A percentile compares a stretch with the other conserved stretches of the same genome.
phyloP scores from a whole-genome alignment of 2,888 invertebrate genomes.

The Copidosoma aretas region DNA sequence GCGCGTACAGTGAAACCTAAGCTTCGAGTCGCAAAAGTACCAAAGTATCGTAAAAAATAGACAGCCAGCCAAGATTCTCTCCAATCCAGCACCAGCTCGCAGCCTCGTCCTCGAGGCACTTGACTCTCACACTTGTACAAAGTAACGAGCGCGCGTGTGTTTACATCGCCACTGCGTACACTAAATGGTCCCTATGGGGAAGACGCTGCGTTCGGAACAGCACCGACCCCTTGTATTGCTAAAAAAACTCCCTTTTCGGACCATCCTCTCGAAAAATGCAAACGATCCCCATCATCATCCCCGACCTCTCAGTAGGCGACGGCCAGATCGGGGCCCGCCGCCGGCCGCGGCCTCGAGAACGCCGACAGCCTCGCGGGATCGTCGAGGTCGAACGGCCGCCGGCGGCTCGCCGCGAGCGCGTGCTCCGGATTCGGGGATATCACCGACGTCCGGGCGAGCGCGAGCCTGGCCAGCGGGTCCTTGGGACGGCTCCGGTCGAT shows the following conservation, averaged over 20 bases:
- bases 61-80: too few relatives aligned
- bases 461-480: conserved; percentile 53
- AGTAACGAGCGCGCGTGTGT: conserved; percentile 35
- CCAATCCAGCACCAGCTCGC: too few relatives aligned
- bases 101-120: too few relatives aligned
- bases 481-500: conserved; percentile 6
- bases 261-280: neutral
- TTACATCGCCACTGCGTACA: too few relatives aligned
- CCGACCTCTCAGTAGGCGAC: conserved; percentile 48
- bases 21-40: too few relatives aligned
- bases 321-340: conserved; percentile 55
- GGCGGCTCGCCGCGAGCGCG: conserved; percentile 37
- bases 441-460: conserved; percentile 65
- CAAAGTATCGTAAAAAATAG: too few relatives aligned
- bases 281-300: neutral
- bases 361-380: conserved; percentile 52
- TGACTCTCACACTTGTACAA: neutral
- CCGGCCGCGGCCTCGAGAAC: conserved; percentile 52
- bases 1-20: too few relatives aligned
- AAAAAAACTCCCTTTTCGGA: too few relatives aligned
- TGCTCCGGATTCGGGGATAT: conserved; percentile 68
- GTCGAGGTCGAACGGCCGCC: conserved; percentile 39
- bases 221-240: too few relatives aligned
- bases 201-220: too few relatives aligned
- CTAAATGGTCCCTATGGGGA: conserved; percentile 60